Evolutionary conservation across 2,888 invertebrate genomes (phyloP), one percentile per base, ranked within the genome.

Genomic region (Cephus pygmeus): DNA sequence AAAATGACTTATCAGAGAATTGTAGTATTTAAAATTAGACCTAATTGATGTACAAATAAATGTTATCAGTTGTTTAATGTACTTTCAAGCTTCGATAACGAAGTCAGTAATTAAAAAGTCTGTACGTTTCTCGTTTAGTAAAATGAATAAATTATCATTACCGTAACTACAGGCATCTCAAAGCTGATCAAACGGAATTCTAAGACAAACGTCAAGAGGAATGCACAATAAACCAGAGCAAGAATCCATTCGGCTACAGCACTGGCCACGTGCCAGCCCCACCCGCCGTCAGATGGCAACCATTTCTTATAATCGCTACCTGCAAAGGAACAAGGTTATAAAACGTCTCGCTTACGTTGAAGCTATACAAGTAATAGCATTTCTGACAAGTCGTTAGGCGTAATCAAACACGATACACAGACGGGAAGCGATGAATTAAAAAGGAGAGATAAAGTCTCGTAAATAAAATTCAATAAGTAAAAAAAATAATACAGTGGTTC

Each of bases 231-330:
- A 30, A 92, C 87, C 23, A 92, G 88, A 1, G 93, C 93, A 82
- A 93, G 91, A 11, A 92, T 86, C 94, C 94, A 94, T 86, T 94
- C 94, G 33, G 92, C 92, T 31, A 91, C 90, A 1, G 93, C 92
- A 78, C 93, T 93, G 31, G 92, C 88, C 4, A 93, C 92, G 85
- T 94, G 93, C 78, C 92, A 91, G 1, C 85, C 88, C 92, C 93
- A 94, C 12, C 93, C 94, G 68, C 92, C 93, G 84, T 93, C 92
- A 4, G 87, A 86, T 2, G 92, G 92, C 76, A 90, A 84, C 93
- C 93, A 93, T 79, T 92, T 92, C 31, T 90, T 90, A 71, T 91
- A 90, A 84, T 92, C 88, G 12, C 86, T 85, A 4, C 92, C 93
- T 91, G 88, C 31, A 81, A 15, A 4, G 40, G 15, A 40, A 40